Evolutionary conservation across 2,797 vertebrate genomes (phyloP).

Genomic region (Eulemur coronatus): DNA sequence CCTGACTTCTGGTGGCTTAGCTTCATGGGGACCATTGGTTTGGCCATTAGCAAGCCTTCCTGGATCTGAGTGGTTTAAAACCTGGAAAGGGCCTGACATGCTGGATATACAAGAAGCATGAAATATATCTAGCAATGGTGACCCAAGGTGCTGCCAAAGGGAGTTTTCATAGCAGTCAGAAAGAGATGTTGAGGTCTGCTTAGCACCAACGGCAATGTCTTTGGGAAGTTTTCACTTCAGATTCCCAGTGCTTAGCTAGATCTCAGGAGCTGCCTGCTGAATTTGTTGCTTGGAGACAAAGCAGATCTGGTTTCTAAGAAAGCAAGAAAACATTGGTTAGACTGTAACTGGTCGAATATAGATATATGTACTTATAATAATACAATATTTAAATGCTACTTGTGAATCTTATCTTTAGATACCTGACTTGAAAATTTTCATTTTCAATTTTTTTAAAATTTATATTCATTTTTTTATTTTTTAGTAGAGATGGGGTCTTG

Average conservation of each 20-base stretch:
- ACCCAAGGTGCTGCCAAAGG: background rate
- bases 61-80: slow-evolving; percentile 59
- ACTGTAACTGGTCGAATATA: slow-evolving; percentile 44
- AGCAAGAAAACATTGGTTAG: slow-evolving; percentile 38
- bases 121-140: background rate
- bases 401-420: background rate
- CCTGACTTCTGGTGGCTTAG: background rate
- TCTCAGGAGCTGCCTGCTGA: background rate
- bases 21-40: slow-evolving; percentile 45
- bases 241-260: background rate
- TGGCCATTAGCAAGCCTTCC: background rate
- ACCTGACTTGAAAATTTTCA: background rate
- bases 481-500: too few relatives aligned
- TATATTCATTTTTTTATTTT: too few relatives aligned
- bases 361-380: background rate
- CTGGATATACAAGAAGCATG: background rate
- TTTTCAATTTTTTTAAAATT: background rate
- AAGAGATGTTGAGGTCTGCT: background rate
- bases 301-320: slow-evolving; percentile 47
- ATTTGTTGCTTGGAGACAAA: background rate
- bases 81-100: slow-evolving; percentile 43
- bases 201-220: background rate
- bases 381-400: background rate
- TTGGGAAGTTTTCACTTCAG: background rate
- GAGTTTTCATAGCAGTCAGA: background rate